These are phyloP conservation scores for Manduca sexta DNA, from an alignment of 1,140 invertebrate genomes.

Conservation along the genomic window DNA sequence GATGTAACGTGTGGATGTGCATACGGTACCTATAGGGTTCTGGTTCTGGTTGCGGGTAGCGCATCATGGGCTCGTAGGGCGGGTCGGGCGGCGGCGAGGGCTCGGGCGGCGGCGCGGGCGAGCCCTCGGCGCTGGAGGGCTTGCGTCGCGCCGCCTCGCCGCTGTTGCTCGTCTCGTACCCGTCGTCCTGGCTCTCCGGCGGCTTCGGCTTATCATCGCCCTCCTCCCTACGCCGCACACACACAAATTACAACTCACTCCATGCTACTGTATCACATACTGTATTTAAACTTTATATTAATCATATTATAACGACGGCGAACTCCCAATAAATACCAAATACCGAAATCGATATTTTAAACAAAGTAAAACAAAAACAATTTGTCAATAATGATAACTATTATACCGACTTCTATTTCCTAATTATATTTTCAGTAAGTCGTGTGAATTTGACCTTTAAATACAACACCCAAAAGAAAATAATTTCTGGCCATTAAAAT, in stretches of 20 bases:
- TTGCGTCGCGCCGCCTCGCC: constrained; percentile 73
- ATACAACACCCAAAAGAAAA: too few relatives aligned
- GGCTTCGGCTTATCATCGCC: constrained; percentile 65
- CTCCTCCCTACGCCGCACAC: constrained; percentile 54
- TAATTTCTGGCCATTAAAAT: too few relatives aligned
- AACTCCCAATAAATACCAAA: too few relatives aligned
- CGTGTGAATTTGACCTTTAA: too few relatives aligned
- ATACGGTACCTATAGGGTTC: constrained; percentile 32
- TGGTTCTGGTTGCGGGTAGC: constrained; percentile 25
- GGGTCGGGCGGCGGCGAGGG: constrained; percentile 39
- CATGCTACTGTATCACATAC: too few relatives aligned
- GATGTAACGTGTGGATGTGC: not conserved
- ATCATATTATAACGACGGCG: too few relatives aligned
- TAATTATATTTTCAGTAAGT: too few relatives aligned
- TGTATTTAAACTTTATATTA: too few relatives aligned
- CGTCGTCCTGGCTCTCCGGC: constrained; percentile 86
- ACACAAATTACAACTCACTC: not conserved
- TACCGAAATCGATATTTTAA: too few relatives aligned
- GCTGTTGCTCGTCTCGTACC: constrained; percentile 89
- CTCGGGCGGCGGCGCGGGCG: constrained; percentile 38
- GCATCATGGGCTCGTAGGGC: constrained; percentile 49
- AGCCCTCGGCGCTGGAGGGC: constrained; percentile 57
- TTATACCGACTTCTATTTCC: too few relatives aligned
- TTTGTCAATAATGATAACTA: too few relatives aligned
- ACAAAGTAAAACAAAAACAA: too few relatives aligned